Evolutionary conservation across 64 coral and sea anemone genomes (phyloP).

Genomic region (Stichodactyla helianthus): DNA sequence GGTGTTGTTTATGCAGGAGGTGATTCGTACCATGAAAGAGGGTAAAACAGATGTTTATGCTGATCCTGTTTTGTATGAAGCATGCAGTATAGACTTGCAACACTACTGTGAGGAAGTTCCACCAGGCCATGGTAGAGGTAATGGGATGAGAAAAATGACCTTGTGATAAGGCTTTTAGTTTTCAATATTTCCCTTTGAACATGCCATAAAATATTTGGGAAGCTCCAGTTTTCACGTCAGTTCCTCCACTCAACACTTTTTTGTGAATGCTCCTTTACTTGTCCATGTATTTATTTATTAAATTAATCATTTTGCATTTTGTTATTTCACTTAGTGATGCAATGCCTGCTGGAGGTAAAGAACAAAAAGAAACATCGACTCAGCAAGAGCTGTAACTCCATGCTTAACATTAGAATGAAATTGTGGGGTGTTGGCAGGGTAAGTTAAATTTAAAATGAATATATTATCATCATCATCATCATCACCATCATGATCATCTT

Average conservation of each 20-base stretch:
- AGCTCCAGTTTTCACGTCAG: too few species aligned
- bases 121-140: conserved; percentile 65
- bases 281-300: too few species aligned
- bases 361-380: conserved; percentile 38
- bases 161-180: too few species aligned
- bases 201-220: too few species aligned
- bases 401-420: conserved; percentile 30
- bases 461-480: too few species aligned
- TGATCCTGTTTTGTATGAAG: conserved; percentile 51
- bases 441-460: not conserved
- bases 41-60: conserved; percentile 69
- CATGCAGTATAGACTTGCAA: conserved; percentile 51
- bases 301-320: too few species aligned
- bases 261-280: too few species aligned
- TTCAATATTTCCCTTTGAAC: too few species aligned
- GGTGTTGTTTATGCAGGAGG: conserved; percentile 35
- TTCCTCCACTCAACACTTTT: too few species aligned
- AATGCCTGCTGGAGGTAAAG: conserved; percentile 53
- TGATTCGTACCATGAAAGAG: conserved; percentile 52
- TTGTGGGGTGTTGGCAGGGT: conserved; percentile 68
- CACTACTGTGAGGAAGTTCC: conserved; percentile 53
- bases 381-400: conserved; percentile 39
- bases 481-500: not conserved
- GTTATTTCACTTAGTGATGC: conserved; percentile 40
- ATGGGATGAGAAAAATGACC: not conserved